These are phyloP conservation scores for Apamea anceps DNA, from an alignment of 2,888 invertebrate species.

Conservation along the genomic window DNA sequence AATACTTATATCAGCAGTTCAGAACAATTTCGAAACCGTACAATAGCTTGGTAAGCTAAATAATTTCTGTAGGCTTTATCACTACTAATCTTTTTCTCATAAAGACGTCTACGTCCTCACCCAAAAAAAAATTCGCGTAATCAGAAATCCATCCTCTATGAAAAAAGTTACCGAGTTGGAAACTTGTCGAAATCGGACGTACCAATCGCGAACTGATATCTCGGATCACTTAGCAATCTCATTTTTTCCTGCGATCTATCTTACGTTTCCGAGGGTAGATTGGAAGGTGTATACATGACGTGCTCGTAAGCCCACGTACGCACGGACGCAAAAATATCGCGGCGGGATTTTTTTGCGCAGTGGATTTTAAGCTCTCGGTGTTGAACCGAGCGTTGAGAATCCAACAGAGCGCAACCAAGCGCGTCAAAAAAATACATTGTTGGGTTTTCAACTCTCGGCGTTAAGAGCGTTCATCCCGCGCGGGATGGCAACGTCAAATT, in stretches of 20 bases:
- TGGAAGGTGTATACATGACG: constrained; percentile 15
- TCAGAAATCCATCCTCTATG: constrained; percentile 30
- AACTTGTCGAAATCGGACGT: constrained; percentile 43
- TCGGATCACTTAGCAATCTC: constrained; percentile 39
- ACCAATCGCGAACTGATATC: constrained; percentile 44
- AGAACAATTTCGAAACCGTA: neutral
- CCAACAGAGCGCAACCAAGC: no score
- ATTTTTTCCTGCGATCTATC: constrained; percentile 39
- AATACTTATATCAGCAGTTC: neutral
- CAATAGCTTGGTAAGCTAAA: constrained; percentile 14
- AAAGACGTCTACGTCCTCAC: neutral
- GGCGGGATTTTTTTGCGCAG: neutral
- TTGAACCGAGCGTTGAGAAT: no score
- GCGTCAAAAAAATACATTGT: no score
- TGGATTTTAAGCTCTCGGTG: no score
- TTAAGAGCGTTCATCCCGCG: neutral
- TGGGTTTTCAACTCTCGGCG: neutral
- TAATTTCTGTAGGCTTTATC: neutral
- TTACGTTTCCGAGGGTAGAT: constrained; percentile 10
- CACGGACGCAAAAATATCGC: neutral
- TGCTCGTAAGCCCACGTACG: neutral
- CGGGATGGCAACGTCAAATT: neutral
- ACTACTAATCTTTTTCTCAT: constrained; percentile 4
- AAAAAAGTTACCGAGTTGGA: constrained; percentile 27
- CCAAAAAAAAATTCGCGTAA: constrained; percentile 11